phyloP scores from a whole-genome alignment of 2,113 vertebrate species.

The Chaetodon trifascialis region DNA sequence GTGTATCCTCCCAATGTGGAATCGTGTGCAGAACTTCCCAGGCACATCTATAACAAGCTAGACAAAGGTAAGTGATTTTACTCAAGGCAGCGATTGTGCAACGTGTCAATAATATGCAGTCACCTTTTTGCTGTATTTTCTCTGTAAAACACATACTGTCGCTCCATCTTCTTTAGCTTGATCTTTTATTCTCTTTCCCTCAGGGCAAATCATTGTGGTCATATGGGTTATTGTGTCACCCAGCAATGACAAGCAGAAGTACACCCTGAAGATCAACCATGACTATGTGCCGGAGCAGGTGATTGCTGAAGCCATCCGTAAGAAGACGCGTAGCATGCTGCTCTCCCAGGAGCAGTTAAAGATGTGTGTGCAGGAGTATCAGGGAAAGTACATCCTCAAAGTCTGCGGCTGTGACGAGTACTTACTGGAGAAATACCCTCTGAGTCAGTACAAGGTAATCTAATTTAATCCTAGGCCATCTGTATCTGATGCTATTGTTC shows the following conservation, averaged over 20 bases:
- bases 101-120: neutral
- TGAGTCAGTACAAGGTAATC: slow-evolving; percentile 98
- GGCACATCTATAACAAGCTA: slow-evolving; percentile 97
- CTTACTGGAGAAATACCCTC: slow-evolving; percentile 96
- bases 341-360: slow-evolving; percentile 97
- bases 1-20: slow-evolving; percentile 99
- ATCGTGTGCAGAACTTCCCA: slow-evolving; percentile 94
- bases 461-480: slow-evolving; percentile 49
- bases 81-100: neutral
- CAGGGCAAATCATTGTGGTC: slow-evolving; percentile 99
- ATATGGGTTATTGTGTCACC: slow-evolving; percentile 99
- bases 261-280: slow-evolving; percentile 98
- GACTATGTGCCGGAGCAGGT: slow-evolving; percentile 98
- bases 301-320: slow-evolving; percentile 98
- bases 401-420: slow-evolving; percentile 99
- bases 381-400: slow-evolving; percentile 99
- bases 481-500: slow-evolving; percentile 40
- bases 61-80: slow-evolving; percentile 91
- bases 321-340: slow-evolving; percentile 98
- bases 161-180: neutral
- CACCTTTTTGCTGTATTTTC: neutral
- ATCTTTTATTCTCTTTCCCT: slow-evolving; percentile 46
- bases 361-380: slow-evolving; percentile 98
- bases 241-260: slow-evolving; percentile 99
- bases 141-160: neutral